Evolutionary conservation across 2,113 vertebrate genomes (phyloP).

Genomic region (Lates calcarifer): DNA sequence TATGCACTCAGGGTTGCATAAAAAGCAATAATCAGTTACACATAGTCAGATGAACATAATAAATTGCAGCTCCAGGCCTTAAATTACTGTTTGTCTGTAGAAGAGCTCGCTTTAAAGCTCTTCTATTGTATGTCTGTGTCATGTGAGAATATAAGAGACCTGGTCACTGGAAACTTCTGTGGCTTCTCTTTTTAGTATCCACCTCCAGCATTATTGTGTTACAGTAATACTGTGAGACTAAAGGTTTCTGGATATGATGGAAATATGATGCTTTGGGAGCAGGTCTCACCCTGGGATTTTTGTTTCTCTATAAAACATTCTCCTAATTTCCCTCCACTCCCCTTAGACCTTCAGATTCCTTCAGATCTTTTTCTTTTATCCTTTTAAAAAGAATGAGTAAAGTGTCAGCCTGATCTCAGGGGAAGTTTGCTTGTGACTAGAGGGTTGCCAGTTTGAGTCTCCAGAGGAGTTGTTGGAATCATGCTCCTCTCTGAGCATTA

Average conservation of each 20-base stretch:
- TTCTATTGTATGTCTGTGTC: background rate
- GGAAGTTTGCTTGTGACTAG: background rate
- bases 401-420: background rate
- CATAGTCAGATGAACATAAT: background rate
- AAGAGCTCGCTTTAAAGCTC: background rate
- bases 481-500: background rate
- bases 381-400: background rate
- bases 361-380: background rate
- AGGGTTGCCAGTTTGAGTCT: conserved; percentile 9
- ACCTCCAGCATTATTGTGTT: background rate
- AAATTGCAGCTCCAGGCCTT: background rate
- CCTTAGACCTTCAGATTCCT: background rate
- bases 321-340: background rate
- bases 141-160: background rate
- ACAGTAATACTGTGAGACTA: background rate
- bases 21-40: conserved; percentile 18
- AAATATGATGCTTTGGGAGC: conserved; percentile 22
- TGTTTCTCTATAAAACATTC: conserved; percentile 8
- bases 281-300: background rate
- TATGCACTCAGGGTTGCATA: background rate
- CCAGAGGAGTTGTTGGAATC: background rate
- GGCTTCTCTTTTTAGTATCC: background rate
- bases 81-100: background rate
- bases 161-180: background rate
- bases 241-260: conserved; percentile 8